A percentile compares a stretch with the other conserved stretches of the same genome.
Conservation (phyloP, 2,888 invertebrate species). For the Temnothorax ravouxi region DNA sequence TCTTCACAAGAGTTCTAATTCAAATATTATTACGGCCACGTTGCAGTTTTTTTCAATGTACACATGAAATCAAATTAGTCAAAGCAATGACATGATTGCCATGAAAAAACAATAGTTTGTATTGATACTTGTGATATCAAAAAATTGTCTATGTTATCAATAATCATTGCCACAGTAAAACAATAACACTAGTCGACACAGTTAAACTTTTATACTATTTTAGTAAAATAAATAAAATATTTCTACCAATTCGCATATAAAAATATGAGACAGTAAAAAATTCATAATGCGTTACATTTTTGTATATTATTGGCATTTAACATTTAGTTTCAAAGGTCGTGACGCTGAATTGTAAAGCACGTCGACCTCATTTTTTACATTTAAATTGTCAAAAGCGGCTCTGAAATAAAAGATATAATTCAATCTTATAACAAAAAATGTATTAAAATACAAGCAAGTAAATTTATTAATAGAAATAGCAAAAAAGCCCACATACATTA, state of each 20-base stretch:
- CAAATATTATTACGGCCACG: constrained; percentile 9
- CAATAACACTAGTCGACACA: not conserved
- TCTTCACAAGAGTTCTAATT: constrained; percentile 8
- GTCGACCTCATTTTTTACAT: not conserved
- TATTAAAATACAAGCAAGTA: not conserved
- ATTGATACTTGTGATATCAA: not conserved
- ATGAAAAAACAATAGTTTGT: not conserved
- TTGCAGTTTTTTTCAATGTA: constrained; percentile 6
- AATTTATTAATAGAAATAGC: not conserved
- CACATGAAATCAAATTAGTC: not conserved
- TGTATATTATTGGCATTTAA: too few relatives aligned
- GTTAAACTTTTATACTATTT: not conserved
- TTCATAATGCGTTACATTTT: too few relatives aligned
- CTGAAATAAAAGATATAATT: not conserved
- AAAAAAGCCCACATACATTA: not conserved
- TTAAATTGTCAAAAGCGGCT: not conserved
- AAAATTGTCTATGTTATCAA: not conserved
- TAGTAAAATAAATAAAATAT: not conserved
- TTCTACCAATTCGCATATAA: not conserved
- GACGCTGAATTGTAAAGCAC: not conserved
- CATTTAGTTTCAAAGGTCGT: not conserved
- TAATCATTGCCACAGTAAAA: not conserved
- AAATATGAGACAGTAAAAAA: not conserved
- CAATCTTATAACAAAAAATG: not conserved
- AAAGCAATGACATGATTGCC: not conserved